Evolutionary conservation across 2,888 invertebrate species (phyloP).

Genomic region (Phymatocera aterrima): DNA sequence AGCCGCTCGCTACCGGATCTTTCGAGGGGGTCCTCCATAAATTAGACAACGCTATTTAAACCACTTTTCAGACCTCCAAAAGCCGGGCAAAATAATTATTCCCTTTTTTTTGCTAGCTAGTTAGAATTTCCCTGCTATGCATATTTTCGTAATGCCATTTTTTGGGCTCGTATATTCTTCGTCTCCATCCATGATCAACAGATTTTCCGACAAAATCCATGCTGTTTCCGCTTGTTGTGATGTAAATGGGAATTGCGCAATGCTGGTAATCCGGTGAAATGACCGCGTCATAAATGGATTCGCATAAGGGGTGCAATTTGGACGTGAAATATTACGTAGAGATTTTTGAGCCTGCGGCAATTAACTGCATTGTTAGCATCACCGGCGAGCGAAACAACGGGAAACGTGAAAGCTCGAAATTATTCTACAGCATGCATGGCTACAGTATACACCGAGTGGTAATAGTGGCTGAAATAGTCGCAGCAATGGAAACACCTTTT

Average conservation of each 20-base stretch:
- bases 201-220: too few species aligned
- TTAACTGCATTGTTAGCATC: slow-evolving; percentile 13
- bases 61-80: not conserved
- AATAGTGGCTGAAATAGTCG: not conserved
- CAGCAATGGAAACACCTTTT: not conserved
- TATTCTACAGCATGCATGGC: not conserved
- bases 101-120: not conserved
- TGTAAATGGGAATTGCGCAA: too few species aligned
- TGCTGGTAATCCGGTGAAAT: too few species aligned
- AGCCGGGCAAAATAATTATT: slow-evolving; percentile 4
- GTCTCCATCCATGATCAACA: too few species aligned
- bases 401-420: not conserved
- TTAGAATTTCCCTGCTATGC: too few species aligned
- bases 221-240: too few species aligned
- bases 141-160: too few species aligned
- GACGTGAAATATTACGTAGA: not conserved
- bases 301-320: not conserved
- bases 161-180: too few species aligned
- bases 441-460: not conserved
- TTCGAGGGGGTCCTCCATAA: slow-evolving; percentile 26
- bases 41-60: slow-evolving; percentile 27
- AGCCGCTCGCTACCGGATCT: not conserved
- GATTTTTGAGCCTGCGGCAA: not conserved
- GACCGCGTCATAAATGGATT: not conserved
- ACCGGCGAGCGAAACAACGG: not conserved